Evolutionary conservation across 2,888 invertebrate species (phyloP), one percentile per base, ranked within the genome.

Genomic region (Scaptodrosophila latifasciaeformis): DNA sequence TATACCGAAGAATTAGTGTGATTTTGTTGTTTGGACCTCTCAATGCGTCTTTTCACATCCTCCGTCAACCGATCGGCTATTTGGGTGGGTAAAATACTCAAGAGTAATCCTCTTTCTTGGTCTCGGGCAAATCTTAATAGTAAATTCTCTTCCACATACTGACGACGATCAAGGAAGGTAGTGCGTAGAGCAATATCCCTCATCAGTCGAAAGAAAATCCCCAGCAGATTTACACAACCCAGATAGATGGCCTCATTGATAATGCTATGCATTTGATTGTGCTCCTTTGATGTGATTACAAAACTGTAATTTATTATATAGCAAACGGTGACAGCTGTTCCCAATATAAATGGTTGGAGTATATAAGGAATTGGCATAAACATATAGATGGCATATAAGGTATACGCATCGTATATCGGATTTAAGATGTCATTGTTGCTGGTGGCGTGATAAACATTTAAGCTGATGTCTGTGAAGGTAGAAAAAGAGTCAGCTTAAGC

Each of bases 31-130:
- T 89, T 88, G 24, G 90, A 84, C 10, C 88, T 88, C 61, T 89
- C 81, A 46, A 90, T 89, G 82, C 90, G 89, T 18, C 86, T 86
- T 49, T 89, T 86, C 6, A 90, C 89, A 59, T 90, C 90, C 56
- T 89, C 88, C 49, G 90, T 87, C 19, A 90, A 88, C 71, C 88
- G 87, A 7, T 89, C 88, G 2, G 95, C 93, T 47, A 96, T 92
- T 78, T 96, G 94, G 47, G 92, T 91, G 0, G 97, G 97, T 19
- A 97, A 88, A 61, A 96, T 95, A 74, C 95, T 96, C 46, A 92
- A 87, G 86, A 96, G 91, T 1, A 96, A 88, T 71, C 93, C 92
- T 86, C 96, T 94, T 94, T 96, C 96, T 88, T 96, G 95, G 70
- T 93, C 92, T 81, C 94, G 92, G 60, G 95, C 95, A 82, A 92